Evolutionary conservation across 2,113 vertebrate genomes (phyloP).

Genomic region (Eulemur macaco): DNA sequence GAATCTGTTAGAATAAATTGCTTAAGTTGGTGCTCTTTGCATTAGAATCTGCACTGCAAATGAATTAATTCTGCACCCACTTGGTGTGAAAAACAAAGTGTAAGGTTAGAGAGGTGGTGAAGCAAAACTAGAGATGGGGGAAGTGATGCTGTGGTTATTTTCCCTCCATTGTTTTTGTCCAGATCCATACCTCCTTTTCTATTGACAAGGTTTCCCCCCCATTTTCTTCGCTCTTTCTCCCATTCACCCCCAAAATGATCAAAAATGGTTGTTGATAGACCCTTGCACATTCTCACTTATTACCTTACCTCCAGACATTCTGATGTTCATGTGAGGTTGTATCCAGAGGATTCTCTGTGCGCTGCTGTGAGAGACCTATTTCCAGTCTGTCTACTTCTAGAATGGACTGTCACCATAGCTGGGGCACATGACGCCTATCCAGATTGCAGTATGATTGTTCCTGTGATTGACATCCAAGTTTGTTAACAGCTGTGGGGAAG

Average conservation of each 20-base stretch:
- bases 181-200: background rate
- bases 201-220: background rate
- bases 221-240: background rate
- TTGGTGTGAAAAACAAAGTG: constrained; percentile 12
- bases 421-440: background rate
- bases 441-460: background rate
- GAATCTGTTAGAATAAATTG: constrained; percentile 62
- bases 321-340: background rate
- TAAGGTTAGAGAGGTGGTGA: background rate
- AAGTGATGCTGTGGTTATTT: background rate
- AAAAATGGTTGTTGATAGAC: background rate
- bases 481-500: background rate
- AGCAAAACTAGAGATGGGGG: background rate
- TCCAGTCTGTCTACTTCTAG: constrained; percentile 18
- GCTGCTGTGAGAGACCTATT: background rate
- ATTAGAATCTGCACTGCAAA: background rate
- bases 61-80: constrained; percentile 36
- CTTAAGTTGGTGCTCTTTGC: constrained; percentile 51
- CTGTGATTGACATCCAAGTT: background rate
- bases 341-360: background rate
- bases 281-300: background rate
- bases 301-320: background rate
- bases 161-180: background rate
- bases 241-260: background rate
- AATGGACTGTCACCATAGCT: background rate